These are phyloP conservation scores for Malurus cyaneus DNA, from an alignment of 2,113 vertebrate genomes.

Conservation along the genomic window DNA sequence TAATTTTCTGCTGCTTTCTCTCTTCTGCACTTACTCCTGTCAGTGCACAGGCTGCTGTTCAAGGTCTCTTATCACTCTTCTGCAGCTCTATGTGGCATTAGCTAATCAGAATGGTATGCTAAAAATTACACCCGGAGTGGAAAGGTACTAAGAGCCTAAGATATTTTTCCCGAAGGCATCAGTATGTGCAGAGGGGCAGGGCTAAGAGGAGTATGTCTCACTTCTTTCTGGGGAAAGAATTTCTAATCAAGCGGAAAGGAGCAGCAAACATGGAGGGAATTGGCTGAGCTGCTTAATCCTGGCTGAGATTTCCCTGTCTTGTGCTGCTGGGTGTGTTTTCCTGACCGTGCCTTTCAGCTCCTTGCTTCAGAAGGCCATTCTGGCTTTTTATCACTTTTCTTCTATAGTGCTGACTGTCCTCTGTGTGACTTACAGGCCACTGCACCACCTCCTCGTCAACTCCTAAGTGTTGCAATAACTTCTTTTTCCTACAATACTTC, in stretches of 20 bases:
- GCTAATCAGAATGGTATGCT: slow-evolving; percentile 29
- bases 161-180: background rate
- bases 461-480: background rate
- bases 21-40: background rate
- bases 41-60: background rate
- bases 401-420: background rate
- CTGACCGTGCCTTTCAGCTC: background rate
- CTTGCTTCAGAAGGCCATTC: background rate
- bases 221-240: background rate
- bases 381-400: background rate
- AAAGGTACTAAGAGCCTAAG: background rate
- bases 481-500: background rate
- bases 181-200: background rate
- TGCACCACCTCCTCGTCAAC: background rate
- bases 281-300: background rate
- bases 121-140: background rate
- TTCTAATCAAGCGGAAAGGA: background rate
- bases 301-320: background rate
- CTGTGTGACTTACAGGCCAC: background rate
- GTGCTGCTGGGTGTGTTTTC: background rate
- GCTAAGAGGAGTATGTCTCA: background rate
- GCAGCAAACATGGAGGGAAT: background rate
- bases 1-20: background rate
- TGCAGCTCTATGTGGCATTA: background rate
- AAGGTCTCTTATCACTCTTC: background rate